Evolutionary conservation across 2,113 vertebrate species (phyloP).

Genomic region (Menidia beryllina): DNA sequence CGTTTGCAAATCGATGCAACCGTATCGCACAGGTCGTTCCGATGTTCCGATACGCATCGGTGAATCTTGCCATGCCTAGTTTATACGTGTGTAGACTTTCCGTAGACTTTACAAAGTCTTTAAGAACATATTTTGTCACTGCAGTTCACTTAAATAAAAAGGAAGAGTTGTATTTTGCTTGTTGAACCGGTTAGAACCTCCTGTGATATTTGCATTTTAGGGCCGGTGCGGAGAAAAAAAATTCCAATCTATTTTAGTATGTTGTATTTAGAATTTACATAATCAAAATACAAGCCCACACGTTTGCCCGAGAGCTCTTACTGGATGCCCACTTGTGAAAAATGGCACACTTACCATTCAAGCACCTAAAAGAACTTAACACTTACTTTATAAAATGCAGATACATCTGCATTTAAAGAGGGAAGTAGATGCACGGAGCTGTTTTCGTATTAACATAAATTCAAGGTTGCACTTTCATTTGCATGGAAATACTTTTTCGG

Average conservation of each 20-base stretch:
- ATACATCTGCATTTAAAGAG: constrained; percentile 35
- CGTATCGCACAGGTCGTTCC: too few relatives aligned
- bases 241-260: not conserved
- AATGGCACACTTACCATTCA: constrained; percentile 19
- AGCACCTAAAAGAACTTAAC: constrained; percentile 16
- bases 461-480: constrained; percentile 58
- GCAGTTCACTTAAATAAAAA: not conserved
- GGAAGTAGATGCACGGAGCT: constrained; percentile 34
- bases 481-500: constrained; percentile 62
- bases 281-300: constrained; percentile 3
- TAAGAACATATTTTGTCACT: too few relatives aligned
- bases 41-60: too few relatives aligned
- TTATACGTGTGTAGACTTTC: constrained; percentile 51
- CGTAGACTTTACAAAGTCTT: constrained; percentile 15
- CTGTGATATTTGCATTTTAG: not conserved
- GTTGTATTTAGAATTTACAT: not conserved
- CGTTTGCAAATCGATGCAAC: too few relatives aligned
- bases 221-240: not conserved
- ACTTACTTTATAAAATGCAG: constrained; percentile 13
- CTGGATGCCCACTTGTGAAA: constrained; percentile 13
- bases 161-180: not conserved
- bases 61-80: too few relatives aligned
- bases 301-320: not conserved
- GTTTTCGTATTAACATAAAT: constrained; percentile 57
- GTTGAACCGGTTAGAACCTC: not conserved